Evolutionary conservation across 1,140 invertebrate genomes (phyloP), one percentile per base, ranked within the genome.

Genomic region (Diabrotica virgifera): DNA sequence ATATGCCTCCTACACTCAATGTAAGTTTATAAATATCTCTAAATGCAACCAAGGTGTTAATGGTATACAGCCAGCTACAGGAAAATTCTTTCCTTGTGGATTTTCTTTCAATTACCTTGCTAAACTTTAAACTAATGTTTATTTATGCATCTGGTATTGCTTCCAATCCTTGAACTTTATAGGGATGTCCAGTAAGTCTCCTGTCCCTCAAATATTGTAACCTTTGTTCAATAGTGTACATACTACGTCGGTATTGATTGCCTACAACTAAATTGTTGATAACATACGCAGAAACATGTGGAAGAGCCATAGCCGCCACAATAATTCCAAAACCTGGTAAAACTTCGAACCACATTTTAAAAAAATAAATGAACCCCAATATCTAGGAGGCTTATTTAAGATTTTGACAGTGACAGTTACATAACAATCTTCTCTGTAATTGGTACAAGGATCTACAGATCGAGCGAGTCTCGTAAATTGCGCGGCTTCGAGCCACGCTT

Each of bases 291-390:
- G 79, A 82, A 73, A 81, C 84, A 68, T 82, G 82, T 37, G 85
- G 85, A 64, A 85, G 70, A 24, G 82, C 81, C 52, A 86, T 59
- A 5, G 80, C 82, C 12, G 78, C 83, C 36, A 80, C 78, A 58
- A 87, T 84, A 66, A 86, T 84, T 60, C 77, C 80, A 61, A 82
- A 83, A 75, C 79, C 81, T 36, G 86, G 86, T 73, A 87, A 67
- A 74, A 86, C 83, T 82, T 87, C 85, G 73, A 83, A 87, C 86
- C 86, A 87, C 86, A 87, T 86, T 73, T 58, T 80, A 14, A 24
- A 50, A 59, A 58, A 57, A n/a, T 36, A n/a, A 57, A 36, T 57
- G 5, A 37, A 12, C 53, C 12, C n/a, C 36, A 35, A 55, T 8
- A 24, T 55, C 14, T 55, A 14, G 24, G 24, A 1, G 1, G 24